Evolutionary conservation across 2,888 invertebrate species (phyloP), one percentile per base, ranked within the genome.

Genomic region (Lochmaea crataegi): DNA sequence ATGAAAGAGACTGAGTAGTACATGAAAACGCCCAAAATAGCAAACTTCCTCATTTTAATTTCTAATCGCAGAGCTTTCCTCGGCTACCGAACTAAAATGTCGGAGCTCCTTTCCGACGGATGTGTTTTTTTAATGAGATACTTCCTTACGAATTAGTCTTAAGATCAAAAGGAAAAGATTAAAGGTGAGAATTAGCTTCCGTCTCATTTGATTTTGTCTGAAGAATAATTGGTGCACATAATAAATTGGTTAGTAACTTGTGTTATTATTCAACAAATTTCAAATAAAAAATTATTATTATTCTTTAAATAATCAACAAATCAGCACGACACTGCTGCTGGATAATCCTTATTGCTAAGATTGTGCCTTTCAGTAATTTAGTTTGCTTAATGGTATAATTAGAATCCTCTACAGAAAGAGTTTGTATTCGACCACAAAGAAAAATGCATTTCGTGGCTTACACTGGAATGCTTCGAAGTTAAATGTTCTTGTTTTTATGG

Each of bases 41-140:
- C 61, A 53, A 26, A 45, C 42, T 64, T 64, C 48, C 64, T 64
- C 48, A 64, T 64, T 51, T 42, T 51, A 64, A 58, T 58, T 58
- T 58, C 58, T 58, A 58, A 58, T 58, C 56, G 18, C 16, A 16
- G 6, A 56, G 56, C 18, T 56, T 56, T 56, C 56, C 18, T 56
- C 26, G 58, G 14, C 58, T 58, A 32, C 58, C 32, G 26, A 58
- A 58, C 26, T 58, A 58, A 58, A 58, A 58, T 12, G 22, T 32
- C 18, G 10, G 26, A n/a, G n/a, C 12, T 58, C 14, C 58, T 26
- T 58, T 26, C 22, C 32, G 58, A 5, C n/a, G 22, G 26, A 58
- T 58, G 32, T 58, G 58, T 32, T 32, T 58, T 58, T 58, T 58
- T 58, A 58, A 58, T 58, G 58, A 58, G 58, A 58, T n/a, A 58